These are phyloP conservation scores for Pteropus alecto DNA, from an alignment of 2,113 vertebrate genomes.

Conservation along the genomic window DNA sequence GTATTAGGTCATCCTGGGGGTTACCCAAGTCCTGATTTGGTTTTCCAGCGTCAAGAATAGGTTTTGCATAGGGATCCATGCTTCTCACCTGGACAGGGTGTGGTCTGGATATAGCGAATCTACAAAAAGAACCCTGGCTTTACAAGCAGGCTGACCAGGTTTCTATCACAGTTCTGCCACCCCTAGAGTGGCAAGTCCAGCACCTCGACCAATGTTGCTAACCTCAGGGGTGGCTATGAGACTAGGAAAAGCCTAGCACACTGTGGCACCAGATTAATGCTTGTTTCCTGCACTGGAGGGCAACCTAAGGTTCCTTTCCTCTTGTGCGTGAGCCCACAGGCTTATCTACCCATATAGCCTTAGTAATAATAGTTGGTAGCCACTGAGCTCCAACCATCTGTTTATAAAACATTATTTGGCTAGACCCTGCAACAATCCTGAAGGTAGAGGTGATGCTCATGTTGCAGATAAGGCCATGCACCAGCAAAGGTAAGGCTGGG, in stretches of 20 bases:
- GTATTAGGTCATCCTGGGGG: not conserved
- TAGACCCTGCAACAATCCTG: not conserved
- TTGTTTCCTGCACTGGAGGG: not conserved
- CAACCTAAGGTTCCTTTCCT: not conserved
- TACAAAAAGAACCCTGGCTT: not conserved
- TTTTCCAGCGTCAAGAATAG: not conserved
- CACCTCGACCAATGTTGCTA: not conserved
- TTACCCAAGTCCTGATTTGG: not conserved
- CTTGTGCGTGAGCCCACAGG: not conserved
- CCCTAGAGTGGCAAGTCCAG: not conserved
- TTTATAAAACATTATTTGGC: not conserved
- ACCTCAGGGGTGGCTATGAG: not conserved
- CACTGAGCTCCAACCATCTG: not conserved
- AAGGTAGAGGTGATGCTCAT: not conserved
- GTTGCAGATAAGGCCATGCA: not conserved
- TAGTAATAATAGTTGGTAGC: not conserved
- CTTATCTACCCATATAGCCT: not conserved
- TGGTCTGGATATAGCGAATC: not conserved
- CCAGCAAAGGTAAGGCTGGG: not conserved
- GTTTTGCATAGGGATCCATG: not conserved
- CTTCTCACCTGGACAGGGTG: not conserved
- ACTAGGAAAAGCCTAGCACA: not conserved
- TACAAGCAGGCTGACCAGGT: not conserved
- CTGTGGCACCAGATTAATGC: not conserved
- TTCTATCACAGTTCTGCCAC: not conserved